A percentile compares a stretch with the other conserved stretches of the same genome.
Conservation (phyloP, 2,888 invertebrate species). For the Cantharis nigra region DNA sequence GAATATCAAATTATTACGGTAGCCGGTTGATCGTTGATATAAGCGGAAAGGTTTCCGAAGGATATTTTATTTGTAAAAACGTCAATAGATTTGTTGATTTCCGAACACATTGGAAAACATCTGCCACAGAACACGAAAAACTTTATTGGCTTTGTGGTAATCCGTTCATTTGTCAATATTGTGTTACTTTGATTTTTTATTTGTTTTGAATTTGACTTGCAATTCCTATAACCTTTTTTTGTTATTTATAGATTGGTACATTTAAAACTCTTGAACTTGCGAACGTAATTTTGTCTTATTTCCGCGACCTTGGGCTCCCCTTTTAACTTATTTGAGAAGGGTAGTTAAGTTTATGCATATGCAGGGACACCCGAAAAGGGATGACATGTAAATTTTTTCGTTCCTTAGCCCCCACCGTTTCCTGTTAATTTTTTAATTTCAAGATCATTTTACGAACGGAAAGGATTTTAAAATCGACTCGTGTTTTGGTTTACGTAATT, state of each 20-base stretch:
- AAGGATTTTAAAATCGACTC: not conserved
- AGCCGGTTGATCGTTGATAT: not conserved
- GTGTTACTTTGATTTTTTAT: not conserved
- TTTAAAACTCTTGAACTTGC: not conserved
- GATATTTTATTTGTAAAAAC: not conserved
- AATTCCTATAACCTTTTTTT: not conserved
- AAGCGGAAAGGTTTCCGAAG: not conserved
- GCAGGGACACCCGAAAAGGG: slow-evolving; percentile 8
- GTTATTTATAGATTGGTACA: not conserved
- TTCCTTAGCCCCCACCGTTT: not conserved
- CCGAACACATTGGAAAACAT: not conserved
- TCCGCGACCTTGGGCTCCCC: slow-evolving; percentile 15
- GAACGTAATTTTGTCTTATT: not conserved
- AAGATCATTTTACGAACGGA: not conserved
- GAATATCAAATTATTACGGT: not conserved
- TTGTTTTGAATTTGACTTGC: not conserved
- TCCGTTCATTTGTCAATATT: not conserved
- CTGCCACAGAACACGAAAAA: not conserved
- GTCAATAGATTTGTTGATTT: not conserved
- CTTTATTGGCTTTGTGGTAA: not conserved
- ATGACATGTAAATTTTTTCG: slow-evolving; percentile 5
- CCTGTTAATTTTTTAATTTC: not conserved
- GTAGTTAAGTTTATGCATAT: slow-evolving; percentile 25
- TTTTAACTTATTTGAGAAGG: slow-evolving; percentile 13
- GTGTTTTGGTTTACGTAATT: slow-evolving; percentile 3